phyloP scores from a whole-genome alignment of 2,888 invertebrate genomes.

The Acronicta aceris region DNA sequence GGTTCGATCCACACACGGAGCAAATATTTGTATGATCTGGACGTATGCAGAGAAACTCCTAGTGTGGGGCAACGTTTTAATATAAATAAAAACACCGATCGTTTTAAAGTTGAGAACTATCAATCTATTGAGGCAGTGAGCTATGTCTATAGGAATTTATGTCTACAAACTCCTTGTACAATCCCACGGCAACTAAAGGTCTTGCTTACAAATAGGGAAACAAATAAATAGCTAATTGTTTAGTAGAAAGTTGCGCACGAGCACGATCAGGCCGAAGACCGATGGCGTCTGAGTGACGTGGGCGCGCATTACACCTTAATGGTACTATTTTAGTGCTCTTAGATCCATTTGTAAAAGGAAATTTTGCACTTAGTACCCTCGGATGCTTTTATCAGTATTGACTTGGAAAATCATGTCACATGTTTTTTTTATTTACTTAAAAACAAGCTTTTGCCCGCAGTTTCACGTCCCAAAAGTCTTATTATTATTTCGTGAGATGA shows the following conservation, averaged over 20 bases:
- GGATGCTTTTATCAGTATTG: neutral
- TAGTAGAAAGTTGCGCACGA: conserved; percentile 53
- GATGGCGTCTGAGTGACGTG: conserved; percentile 58
- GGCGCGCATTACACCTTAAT: conserved; percentile 18
- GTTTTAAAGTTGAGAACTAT: no score
- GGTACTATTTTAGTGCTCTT: conserved; percentile 3
- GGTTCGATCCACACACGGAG: no score
- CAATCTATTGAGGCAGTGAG: neutral
- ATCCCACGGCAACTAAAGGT: conserved; percentile 44
- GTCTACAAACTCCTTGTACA: neutral
- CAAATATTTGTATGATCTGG: no score
- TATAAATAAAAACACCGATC: no score
- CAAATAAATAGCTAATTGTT: conserved; percentile 53
- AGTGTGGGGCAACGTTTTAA: no score
- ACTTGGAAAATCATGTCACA: neutral
- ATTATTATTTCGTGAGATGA: no score
- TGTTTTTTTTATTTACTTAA: no score
- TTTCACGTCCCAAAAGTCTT: no score
- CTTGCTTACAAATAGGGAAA: conserved; percentile 26
- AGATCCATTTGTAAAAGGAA: conserved; percentile 2
- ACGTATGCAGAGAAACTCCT: no score
- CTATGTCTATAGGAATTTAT: neutral
- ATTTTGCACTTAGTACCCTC: neutral
- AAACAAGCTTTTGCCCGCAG: no score
- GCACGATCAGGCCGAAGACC: conserved; percentile 56